phyloP scores from a whole-genome alignment of 1,140 invertebrate species.

The Melipona quadrifasciata region DNA sequence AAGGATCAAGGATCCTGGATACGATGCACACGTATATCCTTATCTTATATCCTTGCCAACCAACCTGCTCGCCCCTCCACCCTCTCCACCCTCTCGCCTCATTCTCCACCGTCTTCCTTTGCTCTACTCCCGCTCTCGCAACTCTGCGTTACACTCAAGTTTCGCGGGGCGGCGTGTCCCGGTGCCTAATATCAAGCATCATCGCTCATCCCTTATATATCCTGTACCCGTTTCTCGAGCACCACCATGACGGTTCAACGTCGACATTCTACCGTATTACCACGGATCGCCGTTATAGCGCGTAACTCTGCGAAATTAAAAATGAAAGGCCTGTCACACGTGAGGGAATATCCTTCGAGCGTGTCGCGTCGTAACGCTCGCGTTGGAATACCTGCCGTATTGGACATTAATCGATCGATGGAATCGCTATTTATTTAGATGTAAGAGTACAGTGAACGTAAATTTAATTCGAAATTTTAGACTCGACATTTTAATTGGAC shows the following conservation, averaged over 20 bases:
- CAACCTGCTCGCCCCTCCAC: constrained; percentile 46
- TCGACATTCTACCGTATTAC: constrained; percentile 53
- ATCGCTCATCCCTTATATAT: constrained; percentile 73
- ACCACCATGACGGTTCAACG: constrained; percentile 33
- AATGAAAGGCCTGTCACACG: constrained; percentile 15
- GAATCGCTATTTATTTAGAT: not conserved
- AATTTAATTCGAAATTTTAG: not conserved
- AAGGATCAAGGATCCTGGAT: constrained; percentile 78
- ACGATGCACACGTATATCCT: constrained; percentile 77
- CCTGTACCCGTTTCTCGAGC: constrained; percentile 55
- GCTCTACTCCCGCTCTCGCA: constrained; percentile 22
- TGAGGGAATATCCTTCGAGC: not conserved
- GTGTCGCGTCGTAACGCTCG: not conserved
- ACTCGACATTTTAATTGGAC: not conserved
- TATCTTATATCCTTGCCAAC: constrained; percentile 76
- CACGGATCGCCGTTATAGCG: constrained; percentile 15
- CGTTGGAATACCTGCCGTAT: not conserved
- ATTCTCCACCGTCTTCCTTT: constrained; percentile 55
- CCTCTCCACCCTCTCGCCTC: constrained; percentile 8
- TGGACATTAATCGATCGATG: not conserved
- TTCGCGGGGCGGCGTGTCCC: constrained; percentile 67
- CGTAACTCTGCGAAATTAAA: constrained; percentile 1
- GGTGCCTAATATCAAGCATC: constrained; percentile 78
- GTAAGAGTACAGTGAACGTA: not conserved
- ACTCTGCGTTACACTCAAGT: constrained; percentile 67